Percentiles rank a stretch among this genome's conserved stretches.
phyloP scores from a whole-genome alignment of 2,888 invertebrate genomes.

The Eurois occulta region DNA sequence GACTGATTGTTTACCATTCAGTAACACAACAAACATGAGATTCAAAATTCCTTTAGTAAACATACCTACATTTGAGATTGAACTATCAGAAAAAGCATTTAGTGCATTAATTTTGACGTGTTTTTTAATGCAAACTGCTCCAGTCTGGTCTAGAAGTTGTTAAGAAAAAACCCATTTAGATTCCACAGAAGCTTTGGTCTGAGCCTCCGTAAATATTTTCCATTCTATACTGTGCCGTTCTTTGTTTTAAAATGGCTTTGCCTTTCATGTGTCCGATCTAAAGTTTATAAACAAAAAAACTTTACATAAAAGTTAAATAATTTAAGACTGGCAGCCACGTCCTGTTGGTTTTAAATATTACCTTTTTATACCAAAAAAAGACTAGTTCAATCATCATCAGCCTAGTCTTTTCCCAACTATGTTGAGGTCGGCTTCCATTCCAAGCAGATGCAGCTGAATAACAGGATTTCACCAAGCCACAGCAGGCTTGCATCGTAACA shows the following conservation, averaged over 20 bases:
- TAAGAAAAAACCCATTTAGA: conserved; percentile 18
- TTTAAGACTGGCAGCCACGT: not conserved
- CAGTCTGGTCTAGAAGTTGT: not conserved
- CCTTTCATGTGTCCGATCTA: not conserved
- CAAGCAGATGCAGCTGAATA: not conserved
- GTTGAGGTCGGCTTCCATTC: not conserved
- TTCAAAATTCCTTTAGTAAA: conserved; percentile 1
- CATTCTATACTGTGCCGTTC: not conserved
- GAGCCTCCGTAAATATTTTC: conserved; percentile 4
- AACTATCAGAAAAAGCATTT: conserved; percentile 18
- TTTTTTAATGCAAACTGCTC: not conserved
- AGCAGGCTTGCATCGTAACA: too few species aligned
- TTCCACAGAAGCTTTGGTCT: not conserved
- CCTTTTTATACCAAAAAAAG: not conserved
- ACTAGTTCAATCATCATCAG: not conserved
- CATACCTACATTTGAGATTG: conserved; percentile 10
- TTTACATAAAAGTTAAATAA: not conserved
- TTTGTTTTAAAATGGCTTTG: not conserved
- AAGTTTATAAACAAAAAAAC: not conserved
- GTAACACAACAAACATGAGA: not conserved
- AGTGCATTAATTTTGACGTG: conserved; percentile 40
- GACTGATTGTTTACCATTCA: not conserved
- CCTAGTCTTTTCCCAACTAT: not conserved
- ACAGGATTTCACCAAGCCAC: not conserved
- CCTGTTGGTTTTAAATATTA: not conserved